Evolutionary conservation across 2,113 vertebrate genomes (phyloP), one percentile per base, ranked within the genome.

Genomic region (Gobiocypris rarus): DNA sequence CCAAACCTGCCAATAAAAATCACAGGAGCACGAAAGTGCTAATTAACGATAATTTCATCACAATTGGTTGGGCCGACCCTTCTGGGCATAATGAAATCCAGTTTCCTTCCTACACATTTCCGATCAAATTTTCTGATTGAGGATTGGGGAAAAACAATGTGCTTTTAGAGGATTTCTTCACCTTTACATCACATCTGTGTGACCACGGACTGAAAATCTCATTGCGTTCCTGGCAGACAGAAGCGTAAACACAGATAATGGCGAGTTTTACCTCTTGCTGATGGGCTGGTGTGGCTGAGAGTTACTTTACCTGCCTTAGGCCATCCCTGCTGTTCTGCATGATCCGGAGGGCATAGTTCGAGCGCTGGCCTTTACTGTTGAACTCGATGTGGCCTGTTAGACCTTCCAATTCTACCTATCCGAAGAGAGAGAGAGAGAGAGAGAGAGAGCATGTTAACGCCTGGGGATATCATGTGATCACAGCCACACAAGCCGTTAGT

Each of bases 331-430:
- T 93, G 93, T 95, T 97, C 93, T 98, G 97, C 93, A 99, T 94
- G 93, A 99, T 97, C 85, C 97, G 96, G 92, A 99, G 92, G 90
- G 95, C 96, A 2, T 99, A 99, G 94, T 99, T 99, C 71, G 97
- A 97, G 24, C 98, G 91, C 63, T 99, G 97, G 54, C 98, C 98
- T 95, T 97, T 99, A 96, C 98, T 99, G 96, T 98, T 98, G 96
- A 99, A 99, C 94, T 99, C 98, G 56, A 99, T 97, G 95, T 98
- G 98, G 91, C 98, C 98, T 34, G 98, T 99, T 91, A 99, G 96
- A 95, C 98, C 98, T 94, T 99, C 97, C 95, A 99, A 96, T 94
- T 99, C 98, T 97, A 99, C 98, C 98, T 99, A 95, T 97, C 94
- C 95, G 94, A 93, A 96, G 91, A 96, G 91, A 94, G 89, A 92